Conservation (phyloP, 2,797 vertebrate species). For the Thripadectes ignobilis region DNA sequence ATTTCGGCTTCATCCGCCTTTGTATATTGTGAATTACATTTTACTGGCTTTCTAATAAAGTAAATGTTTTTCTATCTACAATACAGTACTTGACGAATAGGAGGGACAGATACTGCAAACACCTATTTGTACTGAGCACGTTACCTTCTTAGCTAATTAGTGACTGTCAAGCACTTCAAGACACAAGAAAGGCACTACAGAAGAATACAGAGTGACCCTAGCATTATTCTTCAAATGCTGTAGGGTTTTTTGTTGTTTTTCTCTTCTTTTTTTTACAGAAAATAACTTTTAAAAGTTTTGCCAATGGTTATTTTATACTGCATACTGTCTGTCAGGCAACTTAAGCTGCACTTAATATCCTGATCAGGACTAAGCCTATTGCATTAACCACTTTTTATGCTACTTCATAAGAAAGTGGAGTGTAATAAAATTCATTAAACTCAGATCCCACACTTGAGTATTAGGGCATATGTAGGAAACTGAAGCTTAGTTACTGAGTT, state of each 20-base stretch:
- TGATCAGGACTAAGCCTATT: conserved; percentile 34
- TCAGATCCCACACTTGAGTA: background rate
- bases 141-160: background rate
- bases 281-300: background rate
- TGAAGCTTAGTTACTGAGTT: conserved; percentile 29
- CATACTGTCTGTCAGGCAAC: background rate
- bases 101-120: background rate
- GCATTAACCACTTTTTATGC: conserved; percentile 13
- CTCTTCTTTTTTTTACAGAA: background rate
- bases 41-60: background rate
- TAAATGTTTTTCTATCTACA: background rate
- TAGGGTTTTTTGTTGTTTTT: background rate
- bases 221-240: background rate
- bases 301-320: background rate
- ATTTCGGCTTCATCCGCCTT: background rate
- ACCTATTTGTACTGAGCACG: background rate
- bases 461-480: background rate
- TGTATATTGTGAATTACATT: background rate
- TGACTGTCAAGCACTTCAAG: background rate
- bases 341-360: conserved; percentile 23
- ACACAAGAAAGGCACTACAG: background rate
- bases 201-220: background rate
- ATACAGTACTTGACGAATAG: background rate
- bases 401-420: conserved; percentile 4
- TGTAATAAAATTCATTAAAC: conserved; percentile 37